Percentiles rank a stretch among this genome's conserved stretches.
phyloP scores from a whole-genome alignment of 2,113 vertebrate species.

The Myiopsitta monachus region DNA sequence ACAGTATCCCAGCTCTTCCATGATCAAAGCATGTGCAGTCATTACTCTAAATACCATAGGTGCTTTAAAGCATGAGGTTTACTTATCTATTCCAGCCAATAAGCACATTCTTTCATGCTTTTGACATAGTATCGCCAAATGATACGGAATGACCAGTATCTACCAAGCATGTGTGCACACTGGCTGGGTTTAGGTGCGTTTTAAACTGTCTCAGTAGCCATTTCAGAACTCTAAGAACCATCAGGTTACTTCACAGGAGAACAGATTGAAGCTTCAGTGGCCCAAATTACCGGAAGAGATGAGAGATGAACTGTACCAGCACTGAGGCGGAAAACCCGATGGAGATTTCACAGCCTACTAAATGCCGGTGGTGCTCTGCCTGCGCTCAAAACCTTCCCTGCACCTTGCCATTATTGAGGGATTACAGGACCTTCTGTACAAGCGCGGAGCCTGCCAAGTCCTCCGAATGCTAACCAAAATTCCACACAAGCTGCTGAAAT shows the following conservation, averaged over 20 bases:
- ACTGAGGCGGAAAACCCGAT: background rate
- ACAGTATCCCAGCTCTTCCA: background rate
- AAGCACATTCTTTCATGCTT: background rate
- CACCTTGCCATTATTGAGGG: constrained; percentile 7
- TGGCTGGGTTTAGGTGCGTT: background rate
- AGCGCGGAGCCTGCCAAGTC: constrained; percentile 22
- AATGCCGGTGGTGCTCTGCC: background rate
- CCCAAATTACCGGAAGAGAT: background rate
- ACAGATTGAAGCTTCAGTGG: background rate
- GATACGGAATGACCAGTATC: background rate
- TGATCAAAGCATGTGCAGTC: background rate
- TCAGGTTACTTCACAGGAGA: background rate
- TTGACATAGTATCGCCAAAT: background rate
- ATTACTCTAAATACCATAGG: background rate
- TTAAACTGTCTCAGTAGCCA: background rate
- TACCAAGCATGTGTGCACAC: accelerated
- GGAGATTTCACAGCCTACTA: background rate
- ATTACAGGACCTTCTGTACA: constrained; percentile 34
- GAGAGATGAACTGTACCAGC: background rate
- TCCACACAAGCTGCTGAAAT: constrained; percentile 61
- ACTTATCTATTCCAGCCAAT: background rate
- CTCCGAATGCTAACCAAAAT: constrained; percentile 40
- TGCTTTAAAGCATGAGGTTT: background rate
- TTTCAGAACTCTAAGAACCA: background rate
- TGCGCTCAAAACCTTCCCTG: background rate